phyloP scores from a whole-genome alignment of 2,113 vertebrate genomes.

The Lates calcarifer region DNA sequence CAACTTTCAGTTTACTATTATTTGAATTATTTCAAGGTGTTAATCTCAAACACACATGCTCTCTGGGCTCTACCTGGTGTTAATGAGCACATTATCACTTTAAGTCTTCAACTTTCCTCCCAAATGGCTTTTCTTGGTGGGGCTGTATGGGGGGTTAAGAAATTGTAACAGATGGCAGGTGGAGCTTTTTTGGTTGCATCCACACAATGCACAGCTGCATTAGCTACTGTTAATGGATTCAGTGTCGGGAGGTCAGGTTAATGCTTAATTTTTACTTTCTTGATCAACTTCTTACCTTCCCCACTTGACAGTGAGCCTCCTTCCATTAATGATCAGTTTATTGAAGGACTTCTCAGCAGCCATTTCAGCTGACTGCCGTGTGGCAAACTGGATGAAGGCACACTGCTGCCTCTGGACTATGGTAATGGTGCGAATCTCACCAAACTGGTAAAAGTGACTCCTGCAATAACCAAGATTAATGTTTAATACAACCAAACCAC shows the following conservation, averaged over 20 bases:
- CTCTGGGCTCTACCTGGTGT: neutral
- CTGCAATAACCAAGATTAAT: slow-evolving; percentile 73
- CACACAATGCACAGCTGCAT: neutral
- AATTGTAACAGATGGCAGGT: neutral
- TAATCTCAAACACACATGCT: slow-evolving; percentile 1
- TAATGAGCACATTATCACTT: slow-evolving; percentile 33
- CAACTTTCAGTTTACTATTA: slow-evolving; percentile 1
- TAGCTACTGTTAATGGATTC: no score
- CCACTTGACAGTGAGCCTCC: slow-evolving; percentile 98
- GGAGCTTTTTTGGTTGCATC: neutral
- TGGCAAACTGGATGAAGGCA: slow-evolving; percentile 98
- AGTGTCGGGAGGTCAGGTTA: neutral
- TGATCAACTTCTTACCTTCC: slow-evolving; percentile 88
- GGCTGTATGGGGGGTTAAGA: neutral
- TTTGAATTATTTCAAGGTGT: neutral
- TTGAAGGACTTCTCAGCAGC: slow-evolving; percentile 99
- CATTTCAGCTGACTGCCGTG: slow-evolving; percentile 92
- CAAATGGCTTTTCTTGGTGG: neutral
- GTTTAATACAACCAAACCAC: neutral
- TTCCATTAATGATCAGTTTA: slow-evolving; percentile 96
- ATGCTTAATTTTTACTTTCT: neutral
- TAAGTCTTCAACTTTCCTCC: neutral
- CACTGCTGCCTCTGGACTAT: slow-evolving; percentile 98
- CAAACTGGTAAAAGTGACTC: slow-evolving; percentile 98
- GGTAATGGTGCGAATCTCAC: slow-evolving; percentile 96